Evolutionary conservation across 2,888 invertebrate species (phyloP).

Genomic region (Himalopsyche anomala): DNA sequence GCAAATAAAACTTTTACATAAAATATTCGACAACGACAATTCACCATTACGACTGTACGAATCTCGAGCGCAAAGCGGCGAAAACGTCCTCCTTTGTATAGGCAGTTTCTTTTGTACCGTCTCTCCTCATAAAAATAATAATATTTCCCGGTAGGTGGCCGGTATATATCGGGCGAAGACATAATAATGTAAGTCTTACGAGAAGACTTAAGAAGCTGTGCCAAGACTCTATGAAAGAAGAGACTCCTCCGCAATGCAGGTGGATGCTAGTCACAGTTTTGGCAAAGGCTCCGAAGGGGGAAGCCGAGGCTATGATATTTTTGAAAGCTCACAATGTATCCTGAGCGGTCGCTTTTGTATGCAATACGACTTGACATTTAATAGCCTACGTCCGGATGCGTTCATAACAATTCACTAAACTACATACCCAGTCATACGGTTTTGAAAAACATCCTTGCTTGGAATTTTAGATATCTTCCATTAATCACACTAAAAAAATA

Average conservation of each 20-base stretch:
- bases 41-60: conserved; percentile 41
- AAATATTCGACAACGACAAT: conserved; percentile 21
- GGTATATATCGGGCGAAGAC: conserved; percentile 66
- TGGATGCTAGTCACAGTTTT: conserved; percentile 63
- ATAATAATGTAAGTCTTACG: conserved; percentile 67
- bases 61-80: conserved; percentile 41
- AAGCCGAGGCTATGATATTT: conserved; percentile 64
- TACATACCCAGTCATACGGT: conserved; percentile 6
- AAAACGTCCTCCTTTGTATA: conserved; percentile 46
- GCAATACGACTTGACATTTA: conserved; percentile 64
- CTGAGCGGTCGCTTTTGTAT: conserved; percentile 59
- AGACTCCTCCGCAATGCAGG: conserved; percentile 62
- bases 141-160: conserved; percentile 60
- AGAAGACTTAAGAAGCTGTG: conserved; percentile 71
- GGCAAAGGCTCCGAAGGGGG: conserved; percentile 61
- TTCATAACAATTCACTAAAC: conserved; percentile 45
- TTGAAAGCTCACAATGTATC: conserved; percentile 62
- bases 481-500: no score
- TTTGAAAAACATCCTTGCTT: background rate
- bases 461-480: no score
- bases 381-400: conserved; percentile 61
- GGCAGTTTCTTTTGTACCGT: conserved; percentile 40
- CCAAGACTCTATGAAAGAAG: conserved; percentile 71
- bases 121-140: conserved; percentile 50
- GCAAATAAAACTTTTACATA: conserved; percentile 19